Conservation (phyloP, 2,113 vertebrate species). For the Nothocercus nigrocapillus region DNA sequence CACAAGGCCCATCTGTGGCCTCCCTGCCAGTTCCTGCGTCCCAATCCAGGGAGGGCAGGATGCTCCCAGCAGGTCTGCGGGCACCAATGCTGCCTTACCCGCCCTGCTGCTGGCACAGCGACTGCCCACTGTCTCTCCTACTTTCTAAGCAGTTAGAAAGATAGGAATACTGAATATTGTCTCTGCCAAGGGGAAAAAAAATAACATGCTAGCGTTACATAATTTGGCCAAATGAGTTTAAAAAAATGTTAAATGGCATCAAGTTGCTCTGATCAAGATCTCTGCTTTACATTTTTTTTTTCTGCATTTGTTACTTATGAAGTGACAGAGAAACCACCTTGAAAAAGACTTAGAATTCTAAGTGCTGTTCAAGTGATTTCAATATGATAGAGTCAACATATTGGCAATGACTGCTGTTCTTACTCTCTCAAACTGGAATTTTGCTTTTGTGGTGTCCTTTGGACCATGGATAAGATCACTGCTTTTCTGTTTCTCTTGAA, state of each 20-base stretch:
- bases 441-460: neutral
- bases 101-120: neutral
- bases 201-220: neutral
- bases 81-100: neutral
- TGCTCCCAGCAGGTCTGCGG: neutral
- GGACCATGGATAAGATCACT: accelerated
- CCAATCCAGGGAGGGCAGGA: neutral
- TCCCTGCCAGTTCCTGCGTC: neutral
- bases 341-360: neutral
- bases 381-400: accelerated
- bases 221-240: neutral
- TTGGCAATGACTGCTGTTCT: neutral
- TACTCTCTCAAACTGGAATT: neutral
- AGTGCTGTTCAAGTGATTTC: neutral
- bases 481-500: neutral
- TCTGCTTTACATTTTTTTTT: neutral
- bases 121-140: neutral
- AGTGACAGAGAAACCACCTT: neutral
- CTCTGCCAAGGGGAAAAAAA: neutral
- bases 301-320: neutral
- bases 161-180: neutral
- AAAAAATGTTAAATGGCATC: neutral
- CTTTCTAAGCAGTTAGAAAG: neutral
- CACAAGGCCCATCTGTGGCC: accelerated
- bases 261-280: neutral